A percentile compares a stretch with the other conserved stretches of the same genome.
phyloP scores from a whole-genome alignment of 2,113 vertebrate genomes.

The Talpa occidentalis region DNA sequence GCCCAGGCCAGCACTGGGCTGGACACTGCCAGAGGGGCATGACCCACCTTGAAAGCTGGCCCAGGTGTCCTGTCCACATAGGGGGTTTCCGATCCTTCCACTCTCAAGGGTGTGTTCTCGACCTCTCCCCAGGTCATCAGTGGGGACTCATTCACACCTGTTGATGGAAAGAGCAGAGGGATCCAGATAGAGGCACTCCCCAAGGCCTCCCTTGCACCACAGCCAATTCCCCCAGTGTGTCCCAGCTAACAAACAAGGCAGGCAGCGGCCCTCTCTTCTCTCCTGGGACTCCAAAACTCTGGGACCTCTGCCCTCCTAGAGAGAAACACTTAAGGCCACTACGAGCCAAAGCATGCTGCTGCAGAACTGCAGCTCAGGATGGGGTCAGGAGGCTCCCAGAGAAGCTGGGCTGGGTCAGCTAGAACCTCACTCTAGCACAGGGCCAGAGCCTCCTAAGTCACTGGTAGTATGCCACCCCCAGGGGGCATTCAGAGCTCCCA shows the following conservation, averaged over 20 bases:
- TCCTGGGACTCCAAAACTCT: not conserved
- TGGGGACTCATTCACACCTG: constrained; percentile 95
- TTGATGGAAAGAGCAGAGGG: not conserved
- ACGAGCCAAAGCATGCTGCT: not conserved
- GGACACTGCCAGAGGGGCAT: too few relatives aligned
- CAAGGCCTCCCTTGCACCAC: not conserved
- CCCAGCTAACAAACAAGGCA: not conserved
- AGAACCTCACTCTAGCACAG: not conserved
- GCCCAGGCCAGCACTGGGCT: too few relatives aligned
- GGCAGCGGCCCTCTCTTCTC: not conserved
- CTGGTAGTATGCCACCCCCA: rapidly evolving
- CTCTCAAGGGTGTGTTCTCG: constrained; percentile 95
- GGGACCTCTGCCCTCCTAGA: not conserved
- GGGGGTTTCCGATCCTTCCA: constrained; percentile 94
- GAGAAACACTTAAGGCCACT: too few relatives aligned
- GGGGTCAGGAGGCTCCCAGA: not conserved
- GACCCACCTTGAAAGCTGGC: constrained; percentile 95
- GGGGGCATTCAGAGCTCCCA: not conserved
- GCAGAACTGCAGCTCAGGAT: not conserved
- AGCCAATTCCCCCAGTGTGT: not conserved
- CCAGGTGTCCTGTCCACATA: constrained; percentile 95
- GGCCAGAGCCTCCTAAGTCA: not conserved
- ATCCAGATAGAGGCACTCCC: rapidly evolving
- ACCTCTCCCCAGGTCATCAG: constrained; percentile 99
- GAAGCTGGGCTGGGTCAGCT: not conserved